phyloP scores from a whole-genome alignment of 2,888 invertebrate genomes.

The Autographa pulchrina region DNA sequence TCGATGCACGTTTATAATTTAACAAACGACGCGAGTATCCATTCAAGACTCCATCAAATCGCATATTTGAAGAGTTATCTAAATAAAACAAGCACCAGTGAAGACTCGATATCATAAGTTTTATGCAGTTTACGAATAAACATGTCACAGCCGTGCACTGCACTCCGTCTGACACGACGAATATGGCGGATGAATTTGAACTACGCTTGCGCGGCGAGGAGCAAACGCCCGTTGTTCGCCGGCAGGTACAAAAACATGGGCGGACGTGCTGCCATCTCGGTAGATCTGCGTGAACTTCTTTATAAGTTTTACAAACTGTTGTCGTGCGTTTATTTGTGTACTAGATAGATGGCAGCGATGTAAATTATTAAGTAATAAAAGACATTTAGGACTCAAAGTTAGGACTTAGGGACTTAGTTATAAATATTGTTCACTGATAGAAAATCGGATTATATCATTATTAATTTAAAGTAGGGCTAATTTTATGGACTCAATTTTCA shows the following conservation, averaged over 20 bases:
- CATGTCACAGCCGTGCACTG: constrained; percentile 87
- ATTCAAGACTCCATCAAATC: constrained; percentile 76
- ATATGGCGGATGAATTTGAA: constrained; percentile 89
- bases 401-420: no score
- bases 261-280: constrained; percentile 72
- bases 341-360: constrained; percentile 50
- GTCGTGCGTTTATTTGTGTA: constrained; percentile 10
- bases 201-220: constrained; percentile 82
- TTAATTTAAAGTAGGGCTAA: no score
- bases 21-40: constrained; percentile 81
- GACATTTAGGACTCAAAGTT: no score
- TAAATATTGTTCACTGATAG: no score
- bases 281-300: constrained; percentile 58
- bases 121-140: constrained; percentile 86
- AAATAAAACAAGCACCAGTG: constrained; percentile 78
- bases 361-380: no score
- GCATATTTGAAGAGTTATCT: constrained; percentile 81
- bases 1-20: constrained; percentile 85
- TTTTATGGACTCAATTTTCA: no score
- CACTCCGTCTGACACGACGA: constrained; percentile 88
- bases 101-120: constrained; percentile 80
- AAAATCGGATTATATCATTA: no score
- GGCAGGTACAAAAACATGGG: constrained; percentile 80
- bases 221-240: constrained; percentile 65
- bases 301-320: neutral